phyloP scores from a whole-genome alignment of 2,797 vertebrate genomes.

The Uromys caudimaculatus region DNA sequence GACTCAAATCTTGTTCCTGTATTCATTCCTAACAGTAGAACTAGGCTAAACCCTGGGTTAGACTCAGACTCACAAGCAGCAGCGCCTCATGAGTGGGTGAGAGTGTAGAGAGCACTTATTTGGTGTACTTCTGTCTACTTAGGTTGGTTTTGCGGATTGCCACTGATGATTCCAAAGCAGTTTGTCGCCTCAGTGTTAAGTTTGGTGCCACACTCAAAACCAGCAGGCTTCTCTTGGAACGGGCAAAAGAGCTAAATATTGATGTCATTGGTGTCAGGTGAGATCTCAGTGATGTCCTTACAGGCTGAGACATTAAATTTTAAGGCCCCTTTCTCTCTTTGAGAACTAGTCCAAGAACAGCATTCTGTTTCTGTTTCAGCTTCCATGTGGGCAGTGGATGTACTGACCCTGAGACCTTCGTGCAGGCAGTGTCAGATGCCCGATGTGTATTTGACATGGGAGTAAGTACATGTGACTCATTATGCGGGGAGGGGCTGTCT shows the following conservation, averaged over 20 bases:
- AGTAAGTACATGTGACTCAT: conserved; percentile 87
- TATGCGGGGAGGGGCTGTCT: too few species aligned
- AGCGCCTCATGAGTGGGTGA: background rate
- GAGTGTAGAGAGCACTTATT: background rate
- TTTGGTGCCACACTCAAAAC: too few species aligned
- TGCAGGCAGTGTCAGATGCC: too few species aligned
- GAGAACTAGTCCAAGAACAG: background rate
- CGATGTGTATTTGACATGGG: conserved; percentile 97
- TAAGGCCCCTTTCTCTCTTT: background rate
- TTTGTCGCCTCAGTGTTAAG: too few species aligned
- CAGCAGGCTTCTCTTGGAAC: too few species aligned
- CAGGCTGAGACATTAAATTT: background rate
- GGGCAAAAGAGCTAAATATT: too few species aligned
- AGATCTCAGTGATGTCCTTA: conserved; percentile 10
- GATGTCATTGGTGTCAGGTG: conserved; percentile 95
- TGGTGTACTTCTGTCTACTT: background rate
- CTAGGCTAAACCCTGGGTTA: background rate
- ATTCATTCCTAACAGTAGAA: background rate
- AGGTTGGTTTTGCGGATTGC: conserved; percentile 98
- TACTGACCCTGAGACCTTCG: conserved; percentile 94
- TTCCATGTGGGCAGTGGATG: conserved; percentile 99
- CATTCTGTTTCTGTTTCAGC: conserved; percentile 80
- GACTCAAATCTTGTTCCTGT: background rate
- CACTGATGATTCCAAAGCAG: too few species aligned
- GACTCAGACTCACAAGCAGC: background rate